A percentile compares a stretch with the other conserved stretches of the same genome.
These are phyloP conservation scores for Anniella stebbinsi DNA, from an alignment of 2,797 vertebrate species.

Conservation along the genomic window DNA sequence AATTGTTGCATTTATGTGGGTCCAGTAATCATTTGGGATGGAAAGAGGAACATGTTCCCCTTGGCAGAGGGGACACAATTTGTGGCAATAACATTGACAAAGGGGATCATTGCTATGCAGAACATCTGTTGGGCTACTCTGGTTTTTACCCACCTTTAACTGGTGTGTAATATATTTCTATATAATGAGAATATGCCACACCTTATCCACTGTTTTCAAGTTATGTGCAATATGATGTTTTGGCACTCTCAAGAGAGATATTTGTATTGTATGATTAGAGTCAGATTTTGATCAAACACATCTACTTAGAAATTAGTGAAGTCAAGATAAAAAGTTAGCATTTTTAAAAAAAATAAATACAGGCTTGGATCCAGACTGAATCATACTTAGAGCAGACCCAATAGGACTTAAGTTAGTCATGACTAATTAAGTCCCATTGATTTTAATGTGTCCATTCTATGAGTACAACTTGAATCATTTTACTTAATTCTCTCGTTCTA, in stretches of 20 bases:
- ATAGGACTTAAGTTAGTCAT: background rate
- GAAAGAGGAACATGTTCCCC: too few species aligned
- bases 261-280: background rate
- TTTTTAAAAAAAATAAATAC: background rate
- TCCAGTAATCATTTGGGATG: too few species aligned
- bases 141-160: background rate
- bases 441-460: background rate
- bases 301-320: background rate
- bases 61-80: too few species aligned
- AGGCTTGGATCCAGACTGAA: background rate
- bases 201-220: background rate
- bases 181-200: background rate
- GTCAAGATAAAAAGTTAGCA: background rate
- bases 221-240: background rate
- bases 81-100: background rate
- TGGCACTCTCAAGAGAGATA: too few species aligned
- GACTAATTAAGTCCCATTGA: background rate
- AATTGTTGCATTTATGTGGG: too few species aligned
- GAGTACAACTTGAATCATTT: background rate
- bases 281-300: background rate
- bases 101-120: background rate
- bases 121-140: background rate
- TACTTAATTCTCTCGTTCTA: background rate
- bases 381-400: background rate
- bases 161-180: background rate